Evolutionary conservation across 2,113 vertebrate species (phyloP).

Genomic region (Aegotheles bennettii): DNA sequence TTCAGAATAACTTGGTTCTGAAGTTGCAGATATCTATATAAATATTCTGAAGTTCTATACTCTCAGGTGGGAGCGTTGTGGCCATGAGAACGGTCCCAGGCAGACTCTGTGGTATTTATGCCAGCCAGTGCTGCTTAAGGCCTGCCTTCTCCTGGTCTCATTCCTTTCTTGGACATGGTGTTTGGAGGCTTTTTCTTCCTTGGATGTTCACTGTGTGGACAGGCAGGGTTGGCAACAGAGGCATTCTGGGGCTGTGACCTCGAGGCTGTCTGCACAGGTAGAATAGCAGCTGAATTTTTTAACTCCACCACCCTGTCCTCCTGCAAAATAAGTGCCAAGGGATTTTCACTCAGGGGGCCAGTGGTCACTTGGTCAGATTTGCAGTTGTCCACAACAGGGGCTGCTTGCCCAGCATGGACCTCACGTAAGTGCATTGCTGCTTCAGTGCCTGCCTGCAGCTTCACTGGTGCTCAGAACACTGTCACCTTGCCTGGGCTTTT

Average conservation of each 20-base stretch:
- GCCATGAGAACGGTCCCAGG: not conserved
- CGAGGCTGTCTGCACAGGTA: not conserved
- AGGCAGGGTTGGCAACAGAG: not conserved
- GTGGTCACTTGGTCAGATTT: not conserved
- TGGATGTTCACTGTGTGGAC: not conserved
- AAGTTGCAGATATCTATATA: not conserved
- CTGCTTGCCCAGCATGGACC: not conserved
- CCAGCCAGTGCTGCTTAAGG: not conserved
- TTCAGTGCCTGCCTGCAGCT: not conserved
- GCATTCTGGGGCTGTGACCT: not conserved
- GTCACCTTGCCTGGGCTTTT: not conserved
- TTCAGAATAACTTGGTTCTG: not conserved
- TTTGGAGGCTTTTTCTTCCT: not conserved
- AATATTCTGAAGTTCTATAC: not conserved
- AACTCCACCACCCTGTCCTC: not conserved
- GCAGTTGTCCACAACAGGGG: not conserved
- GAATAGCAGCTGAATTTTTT: not conserved
- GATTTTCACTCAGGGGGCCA: not conserved
- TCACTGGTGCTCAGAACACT: not conserved
- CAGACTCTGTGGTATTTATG: not conserved
- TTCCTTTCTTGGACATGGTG: not conserved
- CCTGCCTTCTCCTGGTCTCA: not conserved
- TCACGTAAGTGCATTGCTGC: rapidly evolving
- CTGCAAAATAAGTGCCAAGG: not conserved
- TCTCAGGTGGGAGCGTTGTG: not conserved